Base-by-base conservation (phyloP, 2,113 vertebrate genomes). In the Hoplias malabaricus region DNA sequence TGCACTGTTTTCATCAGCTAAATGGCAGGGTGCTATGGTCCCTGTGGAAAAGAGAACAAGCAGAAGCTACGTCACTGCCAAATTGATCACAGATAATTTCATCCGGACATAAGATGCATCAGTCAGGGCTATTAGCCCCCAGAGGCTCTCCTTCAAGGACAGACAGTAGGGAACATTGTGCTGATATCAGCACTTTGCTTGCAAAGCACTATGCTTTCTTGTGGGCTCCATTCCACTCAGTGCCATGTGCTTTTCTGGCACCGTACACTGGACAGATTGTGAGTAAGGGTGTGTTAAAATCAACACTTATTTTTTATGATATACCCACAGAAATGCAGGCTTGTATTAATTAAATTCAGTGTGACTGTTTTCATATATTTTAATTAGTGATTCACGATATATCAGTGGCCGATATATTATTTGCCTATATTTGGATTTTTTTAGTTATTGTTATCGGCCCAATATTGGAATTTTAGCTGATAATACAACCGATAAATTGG, bases 11-110 rank as follows among this genome's bases (percentile, higher is more conserved):
- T 85, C 81, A 83, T 85, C 81, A 85, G 67, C 77, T 83, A 82
- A 84, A 74, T 80, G 67, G 23, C 25, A 8, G 48, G 31, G 69
- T 62, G 65, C 61, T 27, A 4, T 56, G 50, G 61, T 67, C 67
- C 27, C 66, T 33, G 33, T 25, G 43, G 73, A 72, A 59, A 68
- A 83, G 29, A 11, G 59, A 50, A 50, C 54, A 50, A 33, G 65
- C 33, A 62, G 29, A 34, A 27, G 53, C 34, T 53, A 65, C 56
- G 66, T 59, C 34, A 56, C 42, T 80, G 80, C 85, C 83, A 84
- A 82, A 76, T 79, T 62, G 69, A 75, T 82, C 77, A 74, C 70
- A 77, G 71, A 82, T 84, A 69, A 83, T 83, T 83, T 79, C 80
- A 77, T 78, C 82, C 78, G 69, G 78, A 63, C 78, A 29, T 40